Evolutionary conservation across 2,888 invertebrate genomes (phyloP).

Genomic region (Trisateles emortualis): DNA sequence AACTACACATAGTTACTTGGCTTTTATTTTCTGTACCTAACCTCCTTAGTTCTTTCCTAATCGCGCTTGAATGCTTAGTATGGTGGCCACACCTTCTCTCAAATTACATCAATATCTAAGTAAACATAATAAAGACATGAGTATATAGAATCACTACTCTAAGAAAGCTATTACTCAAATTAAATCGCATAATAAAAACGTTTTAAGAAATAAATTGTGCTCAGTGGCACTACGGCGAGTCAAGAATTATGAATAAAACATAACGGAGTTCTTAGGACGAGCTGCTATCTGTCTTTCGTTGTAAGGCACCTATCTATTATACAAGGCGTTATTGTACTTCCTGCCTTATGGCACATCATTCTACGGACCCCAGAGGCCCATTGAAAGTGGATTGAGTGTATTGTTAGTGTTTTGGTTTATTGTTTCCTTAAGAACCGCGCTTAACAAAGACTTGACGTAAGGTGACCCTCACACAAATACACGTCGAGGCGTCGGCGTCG

Average conservation of each 20-base stretch:
- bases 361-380: constrained; percentile 44
- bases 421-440: constrained; percentile 45
- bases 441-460: constrained; percentile 32
- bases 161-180: constrained; percentile 47
- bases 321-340: constrained; percentile 52
- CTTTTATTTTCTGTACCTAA: no score
- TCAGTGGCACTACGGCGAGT: constrained; percentile 39
- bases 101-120: not conserved
- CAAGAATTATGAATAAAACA: constrained; percentile 65
- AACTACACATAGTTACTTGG: no score
- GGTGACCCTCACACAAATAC: constrained; percentile 38
- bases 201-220: constrained; percentile 62
- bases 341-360: constrained; percentile 38
- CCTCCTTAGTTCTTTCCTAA: no score
- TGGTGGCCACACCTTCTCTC: no score
- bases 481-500: no score
- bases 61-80: no score
- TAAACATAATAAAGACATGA: not conserved
- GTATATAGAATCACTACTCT: constrained; percentile 1
- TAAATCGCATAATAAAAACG: constrained; percentile 59
- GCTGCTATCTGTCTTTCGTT: constrained; percentile 58
- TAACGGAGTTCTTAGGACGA: constrained; percentile 44
- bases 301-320: constrained; percentile 45
- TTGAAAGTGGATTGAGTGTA: constrained; percentile 49
- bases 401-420: constrained; percentile 53